A percentile compares a stretch with the other conserved stretches of the same genome.
These are phyloP conservation scores for Nomada ferruginata DNA, from an alignment of 2,888 invertebrate genomes.

Conservation along the genomic window DNA sequence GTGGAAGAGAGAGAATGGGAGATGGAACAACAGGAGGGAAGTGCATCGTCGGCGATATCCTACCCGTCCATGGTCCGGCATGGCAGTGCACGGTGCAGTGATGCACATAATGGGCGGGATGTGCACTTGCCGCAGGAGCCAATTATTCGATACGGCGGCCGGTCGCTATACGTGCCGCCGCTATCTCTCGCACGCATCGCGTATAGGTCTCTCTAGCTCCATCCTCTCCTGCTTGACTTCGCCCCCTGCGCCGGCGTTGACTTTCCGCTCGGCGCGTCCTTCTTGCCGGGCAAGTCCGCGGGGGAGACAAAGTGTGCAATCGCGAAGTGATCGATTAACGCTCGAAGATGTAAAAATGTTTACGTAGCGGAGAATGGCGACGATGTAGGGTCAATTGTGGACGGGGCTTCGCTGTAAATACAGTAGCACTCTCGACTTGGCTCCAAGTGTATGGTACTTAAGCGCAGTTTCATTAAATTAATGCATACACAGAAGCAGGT, in stretches of 20 bases:
- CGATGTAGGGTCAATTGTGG: no score
- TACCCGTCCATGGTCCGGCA: constrained; percentile 71
- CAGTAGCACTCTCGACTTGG: no score
- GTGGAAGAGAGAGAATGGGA: constrained; percentile 22
- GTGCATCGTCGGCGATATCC: constrained; percentile 70
- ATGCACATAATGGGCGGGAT: constrained; percentile 84
- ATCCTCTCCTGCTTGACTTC: constrained; percentile 69
- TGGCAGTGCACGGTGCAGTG: constrained; percentile 78
- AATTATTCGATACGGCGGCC: constrained; percentile 83
- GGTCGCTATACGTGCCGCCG: constrained; percentile 78
- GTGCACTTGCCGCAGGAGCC: constrained; percentile 84
- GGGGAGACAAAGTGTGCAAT: constrained; percentile 20
- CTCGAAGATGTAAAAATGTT: neutral
- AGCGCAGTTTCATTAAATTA: no score
- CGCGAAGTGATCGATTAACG: constrained; percentile 48
- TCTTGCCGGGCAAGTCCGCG: constrained; percentile 40
- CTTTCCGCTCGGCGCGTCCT: constrained; percentile 48
- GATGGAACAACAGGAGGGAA: constrained; percentile 54
- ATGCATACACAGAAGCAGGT: no score
- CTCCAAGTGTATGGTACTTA: no score
- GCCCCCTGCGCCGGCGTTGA: constrained; percentile 41
- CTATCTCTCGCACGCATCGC: constrained; percentile 81
- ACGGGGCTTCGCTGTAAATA: no score
- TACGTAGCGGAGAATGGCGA: no score
- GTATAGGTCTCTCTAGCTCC: constrained; percentile 72